Conservation (phyloP, 2,888 invertebrate species). For the Drosophila trichaetosa region DNA sequence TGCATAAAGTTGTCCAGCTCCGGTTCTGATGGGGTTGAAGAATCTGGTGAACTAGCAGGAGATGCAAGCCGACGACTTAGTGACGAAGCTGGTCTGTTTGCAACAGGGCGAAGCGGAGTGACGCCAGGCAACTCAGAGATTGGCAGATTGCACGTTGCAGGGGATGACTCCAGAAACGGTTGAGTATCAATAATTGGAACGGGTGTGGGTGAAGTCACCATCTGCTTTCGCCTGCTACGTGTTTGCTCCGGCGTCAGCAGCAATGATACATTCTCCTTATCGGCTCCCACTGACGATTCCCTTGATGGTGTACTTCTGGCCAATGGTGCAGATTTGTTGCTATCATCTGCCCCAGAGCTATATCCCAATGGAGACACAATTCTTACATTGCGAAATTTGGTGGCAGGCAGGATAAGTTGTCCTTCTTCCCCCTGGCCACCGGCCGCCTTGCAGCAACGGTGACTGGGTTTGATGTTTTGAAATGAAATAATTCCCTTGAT, state of each 20-base stretch:
- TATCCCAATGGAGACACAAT: slow-evolving; percentile 15
- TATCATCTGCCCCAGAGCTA: not conserved
- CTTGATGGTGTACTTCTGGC: slow-evolving; percentile 59
- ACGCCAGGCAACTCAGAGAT: not conserved
- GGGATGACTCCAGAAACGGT: slow-evolving; percentile 3
- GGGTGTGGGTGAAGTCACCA: not conserved
- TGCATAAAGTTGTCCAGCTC: slow-evolving; percentile 9
- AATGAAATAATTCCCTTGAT: slow-evolving; percentile 75
- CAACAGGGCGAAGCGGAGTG: not conserved
- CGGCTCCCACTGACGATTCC: slow-evolving; percentile 2
- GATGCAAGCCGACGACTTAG: no score
- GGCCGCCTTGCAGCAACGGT: slow-evolving; percentile 70
- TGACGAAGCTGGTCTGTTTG: not conserved
- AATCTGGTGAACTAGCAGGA: not conserved
- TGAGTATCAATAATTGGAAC: not conserved
- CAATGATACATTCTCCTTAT: slow-evolving; percentile 49
- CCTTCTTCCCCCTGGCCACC: slow-evolving; percentile 21
- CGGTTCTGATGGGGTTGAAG: not conserved
- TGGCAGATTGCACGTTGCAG: not conserved
- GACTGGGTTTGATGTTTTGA: slow-evolving; percentile 73
- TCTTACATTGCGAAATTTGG: slow-evolving; percentile 11
- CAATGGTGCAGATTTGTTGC: slow-evolving; percentile 36
- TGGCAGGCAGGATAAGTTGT: slow-evolving; percentile 19
- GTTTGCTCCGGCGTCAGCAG: slow-evolving; percentile 48
- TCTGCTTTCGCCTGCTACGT: slow-evolving; percentile 30